Evolutionary conservation across 2,113 vertebrate species (phyloP), one percentile per base, ranked within the genome.

Genomic region (Eptatretus burgeri): DNA sequence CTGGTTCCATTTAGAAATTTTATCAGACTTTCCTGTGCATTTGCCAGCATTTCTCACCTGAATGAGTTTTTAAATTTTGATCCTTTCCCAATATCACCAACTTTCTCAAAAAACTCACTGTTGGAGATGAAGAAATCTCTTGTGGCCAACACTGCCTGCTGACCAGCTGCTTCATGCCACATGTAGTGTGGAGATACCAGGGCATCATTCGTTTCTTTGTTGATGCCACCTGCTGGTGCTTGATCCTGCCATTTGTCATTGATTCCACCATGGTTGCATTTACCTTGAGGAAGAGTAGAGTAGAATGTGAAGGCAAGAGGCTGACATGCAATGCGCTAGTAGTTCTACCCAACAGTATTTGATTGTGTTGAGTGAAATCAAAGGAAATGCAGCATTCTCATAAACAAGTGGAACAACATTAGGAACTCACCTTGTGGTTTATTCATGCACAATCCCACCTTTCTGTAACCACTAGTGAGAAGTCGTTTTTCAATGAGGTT

Each of bases 141-240:
- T 20, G 56, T 60, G 12, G 56, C 56, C 8, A 60, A 2, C 56
- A 60, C 20, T n/a, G 56, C 56, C 56, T 17, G 9, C 10, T 60
- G 56, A n/a, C 56, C 56, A 9, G 56, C 56, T 60, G n/a, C 1
- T n/a, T 60, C 12, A 20, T 60, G 56, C n/a, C 20, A 11, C n/a
- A 17, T 17, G 56, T 60, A 2, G 56, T 60, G 56, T 2, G 56
- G 56, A 60, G 56, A 60, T n/a, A 60, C n/a, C 56, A 10, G 1
- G n/a, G 56, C n/a, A n/a, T 60, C 56, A n/a, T 17, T n/a, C 10
- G 56, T 60, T 20, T 60, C 56, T 20, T 60, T 60, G 56, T 60
- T 60, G 2, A 60, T 60, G 56, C 56, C 56, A 20, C 56, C 56
- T 20, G 12, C 20, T 20, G 12, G n/a, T 17, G 56, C 20, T 20